These are phyloP conservation scores for Troides oblongomaculatus DNA, from an alignment of 2,888 invertebrate genomes.

Conservation along the genomic window DNA sequence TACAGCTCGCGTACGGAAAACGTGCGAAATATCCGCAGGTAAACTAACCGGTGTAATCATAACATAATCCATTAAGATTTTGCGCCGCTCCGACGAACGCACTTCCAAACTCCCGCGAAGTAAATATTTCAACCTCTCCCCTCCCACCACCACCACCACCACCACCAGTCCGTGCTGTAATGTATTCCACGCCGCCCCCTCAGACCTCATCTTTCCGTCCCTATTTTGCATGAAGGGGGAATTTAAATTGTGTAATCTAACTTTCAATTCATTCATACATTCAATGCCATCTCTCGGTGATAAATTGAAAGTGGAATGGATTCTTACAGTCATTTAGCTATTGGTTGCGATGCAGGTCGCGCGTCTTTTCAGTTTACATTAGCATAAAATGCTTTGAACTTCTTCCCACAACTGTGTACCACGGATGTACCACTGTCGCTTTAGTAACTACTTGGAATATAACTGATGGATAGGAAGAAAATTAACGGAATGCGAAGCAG, in stretches of 20 bases:
- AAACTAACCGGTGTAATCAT: constrained; percentile 71
- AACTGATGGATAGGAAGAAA: too few relatives aligned
- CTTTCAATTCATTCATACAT: constrained; percentile 81
- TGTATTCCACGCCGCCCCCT: constrained; percentile 69
- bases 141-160: constrained; percentile 42
- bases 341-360: constrained; percentile 26
- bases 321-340: constrained; percentile 68
- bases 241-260: constrained; percentile 81
- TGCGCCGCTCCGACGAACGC: constrained; percentile 67
- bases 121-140: constrained; percentile 69
- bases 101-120: constrained; percentile 75
- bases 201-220: constrained; percentile 76
- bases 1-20: constrained; percentile 33
- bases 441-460: not conserved
- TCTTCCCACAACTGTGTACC: constrained; percentile 10
- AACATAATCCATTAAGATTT: constrained; percentile 79
- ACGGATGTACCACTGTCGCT: not conserved
- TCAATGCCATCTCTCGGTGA: constrained; percentile 77
- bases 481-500: too few relatives aligned
- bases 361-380: constrained; percentile 20
- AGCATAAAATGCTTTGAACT: constrained; percentile 31
- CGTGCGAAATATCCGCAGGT: constrained; percentile 62
- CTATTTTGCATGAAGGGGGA: constrained; percentile 80
- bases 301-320: constrained; percentile 76
- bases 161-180: constrained; percentile 56